Conservation (phyloP, 1,140 invertebrate genomes). For the Stegodyphus dumicola region DNA sequence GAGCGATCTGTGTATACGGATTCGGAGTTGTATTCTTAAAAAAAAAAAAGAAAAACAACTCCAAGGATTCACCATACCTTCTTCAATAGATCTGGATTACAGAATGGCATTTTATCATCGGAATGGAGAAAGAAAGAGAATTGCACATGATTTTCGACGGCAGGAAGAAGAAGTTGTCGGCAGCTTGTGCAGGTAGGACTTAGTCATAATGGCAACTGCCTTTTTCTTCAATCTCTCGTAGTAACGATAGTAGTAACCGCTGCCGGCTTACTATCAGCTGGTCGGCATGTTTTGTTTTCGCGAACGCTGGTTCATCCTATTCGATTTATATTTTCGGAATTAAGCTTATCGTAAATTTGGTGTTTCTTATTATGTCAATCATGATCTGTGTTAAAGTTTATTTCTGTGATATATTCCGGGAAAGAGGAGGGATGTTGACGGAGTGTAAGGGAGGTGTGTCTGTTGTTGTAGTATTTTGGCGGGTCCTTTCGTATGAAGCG, state of each 20-base stretch:
- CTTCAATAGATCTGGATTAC: neutral
- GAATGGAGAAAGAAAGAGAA: constrained; percentile 66
- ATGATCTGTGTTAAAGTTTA: no score
- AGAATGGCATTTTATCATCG: constrained; percentile 67
- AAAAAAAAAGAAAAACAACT: constrained; percentile 6
- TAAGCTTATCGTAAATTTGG: no score
- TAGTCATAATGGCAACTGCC: constrained; percentile 21
- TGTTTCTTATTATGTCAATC: no score
- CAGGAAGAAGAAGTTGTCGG: constrained; percentile 69
- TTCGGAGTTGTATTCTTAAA: neutral
- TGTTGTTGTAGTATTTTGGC: neutral
- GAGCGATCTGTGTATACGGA: neutral
- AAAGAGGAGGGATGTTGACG: neutral
- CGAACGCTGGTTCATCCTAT: neutral
- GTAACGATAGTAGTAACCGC: constrained; percentile 32
- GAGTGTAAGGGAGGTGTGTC: constrained; percentile 33
- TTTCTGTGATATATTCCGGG: no score
- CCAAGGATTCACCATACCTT: neutral
- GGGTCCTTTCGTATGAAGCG: neutral
- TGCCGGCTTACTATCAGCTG: constrained; percentile 48
- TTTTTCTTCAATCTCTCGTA: constrained; percentile 30
- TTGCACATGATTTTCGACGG: constrained; percentile 66
- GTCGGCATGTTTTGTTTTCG: constrained; percentile 4
- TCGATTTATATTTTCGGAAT: no score
- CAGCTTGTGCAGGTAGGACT: constrained; percentile 67